Evolutionary conservation across 1,140 invertebrate species (phyloP).

Genomic region (Holcopasites calliopsidis): DNA sequence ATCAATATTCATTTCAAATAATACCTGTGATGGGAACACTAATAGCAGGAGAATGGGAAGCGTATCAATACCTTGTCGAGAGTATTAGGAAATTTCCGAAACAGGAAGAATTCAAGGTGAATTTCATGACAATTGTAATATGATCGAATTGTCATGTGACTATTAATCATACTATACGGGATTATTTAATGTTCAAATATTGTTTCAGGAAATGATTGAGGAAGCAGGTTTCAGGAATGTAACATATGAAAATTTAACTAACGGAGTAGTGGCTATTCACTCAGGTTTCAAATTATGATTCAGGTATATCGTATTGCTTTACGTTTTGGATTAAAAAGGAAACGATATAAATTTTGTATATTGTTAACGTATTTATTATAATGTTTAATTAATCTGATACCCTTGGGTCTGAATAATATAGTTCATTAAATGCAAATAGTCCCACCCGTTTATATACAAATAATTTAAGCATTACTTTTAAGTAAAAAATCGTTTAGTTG

Average conservation of each 20-base stretch:
- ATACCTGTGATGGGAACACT: slow-evolving; percentile 98
- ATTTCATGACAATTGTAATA: background rate
- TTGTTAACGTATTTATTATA: background rate
- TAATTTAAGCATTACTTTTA: background rate
- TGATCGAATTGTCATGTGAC: background rate
- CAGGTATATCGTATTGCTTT: background rate
- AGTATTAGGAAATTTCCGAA: slow-evolving; percentile 98
- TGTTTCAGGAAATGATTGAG: slow-evolving; percentile 87
- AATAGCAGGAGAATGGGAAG: slow-evolving; percentile 96
- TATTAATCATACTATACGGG: background rate
- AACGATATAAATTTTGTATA: background rate
- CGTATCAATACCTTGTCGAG: slow-evolving; percentile 99
- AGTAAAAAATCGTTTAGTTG: slow-evolving; percentile 5
- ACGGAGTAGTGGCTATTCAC: slow-evolving; percentile 95
- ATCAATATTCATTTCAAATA: slow-evolving; percentile 98
- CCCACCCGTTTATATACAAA: background rate
- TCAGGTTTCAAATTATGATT: slow-evolving; percentile 92
- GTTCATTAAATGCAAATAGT: background rate
- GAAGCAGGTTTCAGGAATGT: slow-evolving; percentile 92
- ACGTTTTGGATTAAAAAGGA: background rate
- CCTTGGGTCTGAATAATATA: background rate
- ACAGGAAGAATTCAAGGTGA: slow-evolving; percentile 91
- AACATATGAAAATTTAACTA: slow-evolving; percentile 93
- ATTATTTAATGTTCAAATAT: slow-evolving; percentile 18
- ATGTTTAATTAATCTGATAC: slow-evolving; percentile 1